Evolutionary conservation across 2,113 vertebrate genomes (phyloP).

Genomic region (Myiopsitta monachus): DNA sequence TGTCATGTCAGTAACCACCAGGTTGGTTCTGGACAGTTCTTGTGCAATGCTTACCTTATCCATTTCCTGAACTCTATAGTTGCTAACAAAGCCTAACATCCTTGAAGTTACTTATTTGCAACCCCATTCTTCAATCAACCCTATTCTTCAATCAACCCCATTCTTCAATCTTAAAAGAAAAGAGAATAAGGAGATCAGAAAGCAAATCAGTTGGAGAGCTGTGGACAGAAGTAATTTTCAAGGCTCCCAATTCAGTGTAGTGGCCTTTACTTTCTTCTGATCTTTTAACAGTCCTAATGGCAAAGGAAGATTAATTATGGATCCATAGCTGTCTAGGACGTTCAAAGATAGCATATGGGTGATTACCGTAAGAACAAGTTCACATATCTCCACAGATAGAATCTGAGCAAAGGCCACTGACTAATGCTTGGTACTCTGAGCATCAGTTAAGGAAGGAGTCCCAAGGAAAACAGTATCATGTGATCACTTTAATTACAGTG

Average conservation of each 20-base stretch:
- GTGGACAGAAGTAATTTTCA: neutral
- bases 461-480: neutral
- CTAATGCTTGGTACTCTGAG: neutral
- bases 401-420: neutral
- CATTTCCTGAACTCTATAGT: no score
- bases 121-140: no score
- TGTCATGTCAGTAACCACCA: no score
- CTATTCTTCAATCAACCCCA: no score
- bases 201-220: neutral
- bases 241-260: neutral
- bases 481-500: neutral
- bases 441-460: neutral
- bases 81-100: no score
- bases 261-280: neutral
- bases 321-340: neutral
- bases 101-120: no score
- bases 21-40: no score
- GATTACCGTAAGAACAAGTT: neutral
- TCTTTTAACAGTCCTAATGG: neutral
- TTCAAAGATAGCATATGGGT: neutral
- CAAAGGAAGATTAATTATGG: neutral
- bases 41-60: no score
- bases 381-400: neutral
- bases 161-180: neutral
- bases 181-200: neutral